These are phyloP conservation scores for Odontamblyopus lacepedii DNA, from an alignment of 2,797 vertebrate genomes.

Conservation along the genomic window DNA sequence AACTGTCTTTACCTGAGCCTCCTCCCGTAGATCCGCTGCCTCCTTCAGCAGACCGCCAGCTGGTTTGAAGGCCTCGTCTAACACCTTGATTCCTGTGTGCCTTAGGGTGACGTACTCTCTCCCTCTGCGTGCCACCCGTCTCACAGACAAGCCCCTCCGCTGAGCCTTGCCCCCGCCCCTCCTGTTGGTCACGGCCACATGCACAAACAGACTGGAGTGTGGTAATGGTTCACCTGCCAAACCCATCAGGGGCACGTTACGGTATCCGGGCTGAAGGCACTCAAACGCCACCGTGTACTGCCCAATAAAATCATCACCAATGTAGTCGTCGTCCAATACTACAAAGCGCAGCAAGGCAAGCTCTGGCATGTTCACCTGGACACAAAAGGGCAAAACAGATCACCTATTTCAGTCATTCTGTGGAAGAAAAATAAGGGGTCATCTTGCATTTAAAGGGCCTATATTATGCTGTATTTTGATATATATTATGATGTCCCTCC, in stretches of 20 bases:
- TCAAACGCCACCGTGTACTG: constrained; percentile 93
- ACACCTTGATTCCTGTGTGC: constrained; percentile 85
- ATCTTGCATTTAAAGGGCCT: background rate
- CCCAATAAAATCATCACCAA: constrained; percentile 97
- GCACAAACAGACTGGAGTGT: constrained; percentile 91
- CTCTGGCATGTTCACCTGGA: constrained; percentile 92
- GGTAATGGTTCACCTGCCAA: constrained; percentile 89
- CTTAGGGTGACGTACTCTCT: constrained; percentile 91
- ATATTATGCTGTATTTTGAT: too few species aligned
- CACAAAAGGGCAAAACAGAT: background rate
- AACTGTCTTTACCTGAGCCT: constrained; percentile 82
- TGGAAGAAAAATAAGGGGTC: background rate
- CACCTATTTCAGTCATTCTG: background rate
- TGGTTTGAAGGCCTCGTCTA: constrained; percentile 92
- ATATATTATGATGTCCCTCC: too few species aligned
- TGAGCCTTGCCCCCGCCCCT: constrained; percentile 91
- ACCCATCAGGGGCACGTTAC: constrained; percentile 90
- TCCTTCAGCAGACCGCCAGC: constrained; percentile 86
- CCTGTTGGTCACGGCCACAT: constrained; percentile 92
- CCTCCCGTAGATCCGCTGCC: constrained; percentile 91
- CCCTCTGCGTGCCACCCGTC: constrained; percentile 87
- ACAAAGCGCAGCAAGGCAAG: constrained; percentile 95
- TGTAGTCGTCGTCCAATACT: constrained; percentile 96
- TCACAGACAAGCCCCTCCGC: constrained; percentile 87
- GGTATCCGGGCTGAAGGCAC: constrained; percentile 93